Base-by-base conservation (phyloP, 37 sponge, comb jelly and placozoan genomes). In the Chondrosia reniformis region DNA sequence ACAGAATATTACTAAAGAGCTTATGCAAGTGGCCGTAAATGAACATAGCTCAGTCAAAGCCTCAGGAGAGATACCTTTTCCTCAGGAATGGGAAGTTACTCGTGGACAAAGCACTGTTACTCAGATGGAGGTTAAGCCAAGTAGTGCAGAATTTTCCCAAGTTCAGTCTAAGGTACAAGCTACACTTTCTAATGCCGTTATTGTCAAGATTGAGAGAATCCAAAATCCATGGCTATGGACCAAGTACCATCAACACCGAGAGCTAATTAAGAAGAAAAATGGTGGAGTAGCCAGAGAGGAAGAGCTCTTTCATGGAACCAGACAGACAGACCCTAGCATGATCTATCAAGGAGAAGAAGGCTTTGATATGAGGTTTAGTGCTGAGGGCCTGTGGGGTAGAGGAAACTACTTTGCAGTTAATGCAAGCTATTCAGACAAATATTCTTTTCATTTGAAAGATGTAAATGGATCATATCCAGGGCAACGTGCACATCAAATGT, bases 401-500 rank as follows among this genome's bases (percentile, higher is more conserved):
- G 81, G 71, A 0, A 44, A 41, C 81, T 80, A 80, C 81, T 80
- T 80, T 69, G 81, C 81, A 27, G 52, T 44, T n/a, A 67, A 69
- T 46, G 81, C 81, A 13, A 3, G 4, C 17, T 80, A 80, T 44
- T 80, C 81, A 19, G 46, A 65, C 46, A 15, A 3, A 38, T 80
- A 80, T 34, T 30, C 71, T 1, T 38, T 71, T 40, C 79, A 4
- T 6, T 21, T 22, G 5, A 6, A 30, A 28, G 42, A 13, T 2
- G 58, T 6, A 3, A 6, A 6, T 28, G 58, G 58, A 3, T 4
- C 3, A 46, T n/a, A n/a, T n/a, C 19, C 22, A 33, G 33, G 0
- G 1, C 9, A 33, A 46, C 79, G 83, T 1, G 22, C 28, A 25
- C 38, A 33, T 3, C 81, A 87, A 39, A 79, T 87, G 69, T 87